Evolutionary conservation across 2,888 invertebrate species (phyloP).

Genomic region (Caenorhabditis imperialis): DNA sequence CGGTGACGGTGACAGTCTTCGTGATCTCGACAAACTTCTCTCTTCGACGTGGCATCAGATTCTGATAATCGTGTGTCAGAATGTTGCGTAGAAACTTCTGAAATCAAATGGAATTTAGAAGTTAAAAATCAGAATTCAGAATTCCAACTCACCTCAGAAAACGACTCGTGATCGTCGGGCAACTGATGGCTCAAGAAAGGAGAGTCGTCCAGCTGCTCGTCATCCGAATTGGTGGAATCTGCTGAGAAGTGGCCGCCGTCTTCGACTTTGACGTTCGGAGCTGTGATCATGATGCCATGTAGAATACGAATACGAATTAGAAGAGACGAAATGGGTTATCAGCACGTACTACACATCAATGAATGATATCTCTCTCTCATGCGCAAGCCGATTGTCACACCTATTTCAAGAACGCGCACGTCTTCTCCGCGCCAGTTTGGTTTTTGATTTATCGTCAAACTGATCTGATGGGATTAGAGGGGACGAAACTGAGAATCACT

Average conservation of each 20-base stretch:
- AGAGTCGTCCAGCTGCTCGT: slow-evolving; percentile 51
- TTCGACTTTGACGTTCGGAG: slow-evolving; percentile 36
- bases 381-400: slow-evolving; percentile 39
- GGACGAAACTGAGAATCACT: neutral
- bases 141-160: slow-evolving; percentile 48
- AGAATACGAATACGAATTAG: neutral
- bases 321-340: slow-evolving; percentile 27
- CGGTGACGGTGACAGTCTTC: slow-evolving; percentile 64
- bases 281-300: slow-evolving; percentile 39
- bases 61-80: slow-evolving; percentile 57
- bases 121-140: too few species aligned
- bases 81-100: slow-evolving; percentile 57
- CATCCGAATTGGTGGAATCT: slow-evolving; percentile 46
- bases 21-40: slow-evolving; percentile 62
- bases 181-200: slow-evolving; percentile 50
- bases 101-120: slow-evolving; percentile 1
- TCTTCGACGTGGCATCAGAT: slow-evolving; percentile 59
- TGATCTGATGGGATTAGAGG: too few species aligned
- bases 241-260: slow-evolving; percentile 45
- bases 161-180: slow-evolving; percentile 49
- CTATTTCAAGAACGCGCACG: slow-evolving; percentile 42
- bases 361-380: slow-evolving; percentile 10
- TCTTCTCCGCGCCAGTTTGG: slow-evolving; percentile 31
- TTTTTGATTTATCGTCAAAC: slow-evolving; percentile 45
- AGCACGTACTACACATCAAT: slow-evolving; percentile 45